Base-by-base conservation (phyloP, 2,888 invertebrate species). In the Tachina fera region DNA sequence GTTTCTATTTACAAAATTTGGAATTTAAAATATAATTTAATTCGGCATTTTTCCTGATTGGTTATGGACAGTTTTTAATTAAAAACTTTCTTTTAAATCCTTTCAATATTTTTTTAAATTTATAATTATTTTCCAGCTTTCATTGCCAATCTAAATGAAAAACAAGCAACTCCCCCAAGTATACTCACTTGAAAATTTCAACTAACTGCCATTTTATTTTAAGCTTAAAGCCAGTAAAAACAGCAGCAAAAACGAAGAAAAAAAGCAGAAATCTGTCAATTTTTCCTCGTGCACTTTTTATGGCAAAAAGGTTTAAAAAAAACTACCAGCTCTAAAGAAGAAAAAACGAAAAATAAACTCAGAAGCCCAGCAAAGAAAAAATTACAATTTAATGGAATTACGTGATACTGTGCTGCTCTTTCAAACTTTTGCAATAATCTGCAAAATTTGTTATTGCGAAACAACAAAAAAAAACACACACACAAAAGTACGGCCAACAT, bases 331-430 rank as follows among this genome's bases (percentile, higher is more conserved):
- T 31, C 31, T 6, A 31, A 63, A 51, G 9, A 51, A 22, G 0
- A 16, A 47, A 70, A 16, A 2, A 22, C 31, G 4, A 41, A 19
- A 65, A 63, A n/a, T 31, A 53, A 14, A 47, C 56, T 58, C 51
- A 51, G 31, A 74, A 58, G 53, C 45, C 45, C 39, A 60, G 9
- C 14, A 60, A 60, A 49, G 11, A 71, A 58, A 49, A 70, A 53
- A 63, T 43, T 56, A 56, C 61, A 72, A 68, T 77, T 81, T 84
- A 84, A 84, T 84, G 77, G 72, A 72, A 85, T 60, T 63, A 85
- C 84, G 84, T 85, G 84, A 9, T 72, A 39, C 47, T 65, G 63
- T 60, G 67, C 56, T 49, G 72, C 61, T 68, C 61, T 68, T 74
- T 60, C 13, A 39, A 51, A 67, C 53, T 47, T 61, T 61, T 45